phyloP scores from a whole-genome alignment of 2,797 vertebrate species.

The Sylvilagus floridanus region DNA sequence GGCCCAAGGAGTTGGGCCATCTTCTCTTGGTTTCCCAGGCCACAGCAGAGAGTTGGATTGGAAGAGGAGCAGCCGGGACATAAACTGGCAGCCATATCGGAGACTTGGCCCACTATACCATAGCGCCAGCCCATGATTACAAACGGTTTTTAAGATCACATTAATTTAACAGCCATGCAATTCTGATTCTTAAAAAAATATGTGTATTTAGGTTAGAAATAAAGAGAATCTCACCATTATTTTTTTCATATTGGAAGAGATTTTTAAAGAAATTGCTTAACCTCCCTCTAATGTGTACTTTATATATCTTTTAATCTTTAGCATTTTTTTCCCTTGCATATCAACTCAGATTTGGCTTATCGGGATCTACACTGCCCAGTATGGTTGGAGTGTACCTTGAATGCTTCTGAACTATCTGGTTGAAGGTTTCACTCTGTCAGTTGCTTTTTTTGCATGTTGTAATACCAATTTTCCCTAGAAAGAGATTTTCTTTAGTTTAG shows the following conservation, averaged over 20 bases:
- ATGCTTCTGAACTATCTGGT: constrained; percentile 12
- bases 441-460: neutral
- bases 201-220: constrained; percentile 9
- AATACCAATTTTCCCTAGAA: neutral
- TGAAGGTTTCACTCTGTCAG: neutral
- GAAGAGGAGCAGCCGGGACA: too few relatives aligned
- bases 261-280: neutral
- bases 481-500: neutral
- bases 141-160: neutral
- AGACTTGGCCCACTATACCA: too few relatives aligned
- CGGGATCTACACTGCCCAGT: neutral
- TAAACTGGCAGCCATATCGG: too few relatives aligned
- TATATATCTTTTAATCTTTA: neutral
- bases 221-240: neutral
- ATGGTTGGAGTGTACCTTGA: neutral
- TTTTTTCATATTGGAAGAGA: neutral
- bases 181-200: neutral
- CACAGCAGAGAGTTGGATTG: too few relatives aligned
- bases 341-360: constrained; percentile 1
- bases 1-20: too few relatives aligned
- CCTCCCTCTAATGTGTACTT: neutral
- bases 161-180: neutral
- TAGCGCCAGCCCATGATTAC: too few relatives aligned
- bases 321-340: neutral
- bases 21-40: too few relatives aligned